A percentile compares a stretch with the other conserved stretches of the same genome.
phyloP scores from a whole-genome alignment of 2,113 vertebrate species.

The Eira barbara region DNA sequence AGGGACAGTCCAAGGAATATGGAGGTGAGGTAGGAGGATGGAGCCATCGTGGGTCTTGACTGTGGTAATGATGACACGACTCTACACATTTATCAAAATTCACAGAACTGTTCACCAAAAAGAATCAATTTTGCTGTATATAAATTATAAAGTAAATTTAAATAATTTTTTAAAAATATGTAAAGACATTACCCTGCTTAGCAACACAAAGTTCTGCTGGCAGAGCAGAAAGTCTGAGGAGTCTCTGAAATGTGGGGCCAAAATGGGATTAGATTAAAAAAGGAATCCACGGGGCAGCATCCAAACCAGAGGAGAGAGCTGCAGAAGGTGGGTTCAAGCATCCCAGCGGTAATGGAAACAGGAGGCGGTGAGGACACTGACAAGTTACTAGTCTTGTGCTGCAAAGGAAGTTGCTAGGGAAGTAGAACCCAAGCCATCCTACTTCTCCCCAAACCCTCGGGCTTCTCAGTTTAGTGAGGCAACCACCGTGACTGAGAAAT shows the following conservation, averaged over 20 bases:
- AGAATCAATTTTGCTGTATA: not conserved
- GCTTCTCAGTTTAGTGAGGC: not conserved
- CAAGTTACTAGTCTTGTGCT: not conserved
- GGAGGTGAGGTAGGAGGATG: too few species aligned
- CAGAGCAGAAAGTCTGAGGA: not conserved
- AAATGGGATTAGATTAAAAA: not conserved
- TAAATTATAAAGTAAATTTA: not conserved
- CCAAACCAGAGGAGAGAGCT: not conserved
- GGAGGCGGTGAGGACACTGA: not conserved
- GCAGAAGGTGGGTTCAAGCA: not conserved
- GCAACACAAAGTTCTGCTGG: not conserved
- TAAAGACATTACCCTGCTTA: not conserved
- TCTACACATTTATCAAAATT: not conserved
- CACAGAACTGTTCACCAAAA: not conserved
- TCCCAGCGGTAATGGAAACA: not conserved
- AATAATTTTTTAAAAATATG: not conserved
- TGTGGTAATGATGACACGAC: not conserved
- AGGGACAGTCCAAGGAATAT: not conserved
- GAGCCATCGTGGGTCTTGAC: not conserved
- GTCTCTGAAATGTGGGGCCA: not conserved
- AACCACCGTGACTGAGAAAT: not conserved
- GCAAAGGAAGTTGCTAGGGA: not conserved
- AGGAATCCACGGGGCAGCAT: not conserved
- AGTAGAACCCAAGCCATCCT: not conserved
- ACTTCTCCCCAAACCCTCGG: not conserved